phyloP scores from a whole-genome alignment of 2,888 invertebrate species.

The Archaeoteleia sp. region DNA sequence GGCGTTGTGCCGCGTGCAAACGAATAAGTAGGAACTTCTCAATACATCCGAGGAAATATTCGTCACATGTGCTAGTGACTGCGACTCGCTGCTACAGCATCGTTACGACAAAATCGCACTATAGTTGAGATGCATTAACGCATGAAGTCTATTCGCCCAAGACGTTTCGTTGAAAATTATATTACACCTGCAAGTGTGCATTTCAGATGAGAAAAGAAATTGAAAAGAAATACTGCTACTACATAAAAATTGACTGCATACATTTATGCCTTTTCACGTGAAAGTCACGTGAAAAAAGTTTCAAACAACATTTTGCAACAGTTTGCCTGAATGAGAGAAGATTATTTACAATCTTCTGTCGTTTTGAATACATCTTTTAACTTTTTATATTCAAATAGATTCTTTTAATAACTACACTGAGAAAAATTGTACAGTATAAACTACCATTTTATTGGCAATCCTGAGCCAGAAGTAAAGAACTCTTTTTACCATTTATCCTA shows the following conservation, averaged over 20 bases:
- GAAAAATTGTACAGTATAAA: too few relatives aligned
- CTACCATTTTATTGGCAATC: too few relatives aligned
- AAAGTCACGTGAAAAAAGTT: too few relatives aligned
- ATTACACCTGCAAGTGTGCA: constrained; percentile 15
- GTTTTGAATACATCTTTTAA: too few relatives aligned
- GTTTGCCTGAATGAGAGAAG: too few relatives aligned
- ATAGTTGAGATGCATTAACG: constrained; percentile 32
- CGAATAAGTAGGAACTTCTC: constrained; percentile 35
- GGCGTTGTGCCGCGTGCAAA: constrained; percentile 20
- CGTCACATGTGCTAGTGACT: constrained; percentile 36
- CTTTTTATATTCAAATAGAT: too few relatives aligned
- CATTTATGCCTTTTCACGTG: too few relatives aligned
- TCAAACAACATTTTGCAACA: too few relatives aligned
- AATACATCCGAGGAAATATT: constrained; percentile 28
- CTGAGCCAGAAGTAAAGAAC: too few relatives aligned
- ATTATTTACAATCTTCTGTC: too few relatives aligned
- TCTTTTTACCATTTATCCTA: too few relatives aligned
- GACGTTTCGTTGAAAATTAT: constrained; percentile 28
- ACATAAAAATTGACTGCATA: constrained; percentile 29
- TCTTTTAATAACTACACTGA: too few relatives aligned
- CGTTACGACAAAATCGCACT: constrained; percentile 30
- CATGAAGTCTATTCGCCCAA: constrained; percentile 41
- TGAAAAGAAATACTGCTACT: constrained; percentile 16
- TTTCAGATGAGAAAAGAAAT: constrained; percentile 22
- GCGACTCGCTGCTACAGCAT: constrained; percentile 17